These are phyloP conservation scores for Oplegnathus fasciatus DNA, from an alignment of 2,113 vertebrate species.

Conservation along the genomic window DNA sequence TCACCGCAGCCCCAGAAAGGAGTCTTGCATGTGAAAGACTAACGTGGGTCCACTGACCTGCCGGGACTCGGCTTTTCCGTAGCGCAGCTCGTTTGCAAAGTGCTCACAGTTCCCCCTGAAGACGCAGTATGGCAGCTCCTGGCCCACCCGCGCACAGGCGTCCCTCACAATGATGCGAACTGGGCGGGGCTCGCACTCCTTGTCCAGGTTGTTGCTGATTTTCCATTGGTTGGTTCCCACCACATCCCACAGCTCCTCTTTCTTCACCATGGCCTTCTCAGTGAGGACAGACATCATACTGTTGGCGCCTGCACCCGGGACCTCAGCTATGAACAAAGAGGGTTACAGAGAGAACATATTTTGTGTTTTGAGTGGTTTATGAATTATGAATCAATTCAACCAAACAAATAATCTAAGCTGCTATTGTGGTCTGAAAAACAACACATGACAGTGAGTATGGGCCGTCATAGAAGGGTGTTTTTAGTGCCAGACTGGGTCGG, in stretches of 20 bases:
- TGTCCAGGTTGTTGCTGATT: conserved; percentile 85
- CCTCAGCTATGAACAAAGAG: conserved; percentile 75
- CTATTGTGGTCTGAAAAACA: not conserved
- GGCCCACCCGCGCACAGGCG: conserved; percentile 67
- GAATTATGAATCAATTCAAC: not conserved
- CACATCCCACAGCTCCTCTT: conserved; percentile 80
- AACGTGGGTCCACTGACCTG: conserved; percentile 81
- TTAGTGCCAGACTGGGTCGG: not conserved
- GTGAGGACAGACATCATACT: conserved; percentile 86
- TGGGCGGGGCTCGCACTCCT: conserved; percentile 59
- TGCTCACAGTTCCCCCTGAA: conserved; percentile 85
- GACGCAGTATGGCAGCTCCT: conserved; percentile 74
- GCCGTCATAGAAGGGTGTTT: not conserved
- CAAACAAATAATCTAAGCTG: not conserved
- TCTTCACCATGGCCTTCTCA: conserved; percentile 86
- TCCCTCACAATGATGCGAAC: conserved; percentile 69
- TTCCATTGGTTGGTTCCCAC: conserved; percentile 68
- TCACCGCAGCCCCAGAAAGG: no score
- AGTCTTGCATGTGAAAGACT: not conserved
- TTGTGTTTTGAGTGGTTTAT: not conserved
- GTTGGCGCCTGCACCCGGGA: conserved; percentile 56
- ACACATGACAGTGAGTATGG: not conserved
- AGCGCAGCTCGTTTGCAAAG: conserved; percentile 87
- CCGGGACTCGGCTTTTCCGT: conserved; percentile 83
- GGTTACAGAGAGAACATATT: not conserved